A percentile compares a stretch with the other conserved stretches of the same genome.
Conservation (phyloP, 2,888 invertebrate species). For the Zaprionus bogoriensis region DNA sequence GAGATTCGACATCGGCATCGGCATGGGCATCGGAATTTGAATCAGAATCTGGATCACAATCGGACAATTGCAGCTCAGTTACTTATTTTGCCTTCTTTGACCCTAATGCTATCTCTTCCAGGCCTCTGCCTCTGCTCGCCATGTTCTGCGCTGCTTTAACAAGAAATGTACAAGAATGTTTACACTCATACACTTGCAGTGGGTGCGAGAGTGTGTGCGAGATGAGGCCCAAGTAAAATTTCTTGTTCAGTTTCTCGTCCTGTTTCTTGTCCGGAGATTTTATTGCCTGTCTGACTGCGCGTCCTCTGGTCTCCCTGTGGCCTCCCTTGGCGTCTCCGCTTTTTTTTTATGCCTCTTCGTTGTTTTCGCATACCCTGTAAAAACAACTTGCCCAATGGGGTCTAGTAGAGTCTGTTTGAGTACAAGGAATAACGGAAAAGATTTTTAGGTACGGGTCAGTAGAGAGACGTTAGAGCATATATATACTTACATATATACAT, state of each 20-base stretch:
- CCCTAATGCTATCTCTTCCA: constrained; percentile 5
- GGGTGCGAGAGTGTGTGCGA: constrained; percentile 9
- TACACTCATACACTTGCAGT: constrained; percentile 15
- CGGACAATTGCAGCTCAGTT: constrained; percentile 49
- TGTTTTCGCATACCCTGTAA: not conserved
- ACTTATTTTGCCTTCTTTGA: constrained; percentile 22
- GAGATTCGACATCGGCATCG: no score
- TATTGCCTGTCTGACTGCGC: constrained; percentile 23
- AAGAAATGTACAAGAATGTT: constrained; percentile 32
- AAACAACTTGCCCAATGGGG: not conserved
- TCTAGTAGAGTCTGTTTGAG: not conserved
- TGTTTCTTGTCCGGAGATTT: constrained; percentile 23
- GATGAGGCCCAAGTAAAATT: constrained; percentile 30
- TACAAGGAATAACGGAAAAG: no score
- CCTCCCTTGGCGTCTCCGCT: constrained; percentile 12
- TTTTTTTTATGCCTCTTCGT: constrained; percentile 27
- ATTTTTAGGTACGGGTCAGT: no score
- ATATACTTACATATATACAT: no score
- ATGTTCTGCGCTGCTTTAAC: not conserved
- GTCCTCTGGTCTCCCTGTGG: not conserved
- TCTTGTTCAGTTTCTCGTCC: constrained; percentile 14
- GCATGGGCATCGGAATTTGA: constrained; percentile 1
- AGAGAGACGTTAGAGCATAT: no score
- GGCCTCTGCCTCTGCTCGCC: not conserved
- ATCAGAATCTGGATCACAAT: constrained; percentile 20